phyloP scores from a whole-genome alignment of 92 coral and sea anemone genomes.

The Plumapathes pennacea region DNA sequence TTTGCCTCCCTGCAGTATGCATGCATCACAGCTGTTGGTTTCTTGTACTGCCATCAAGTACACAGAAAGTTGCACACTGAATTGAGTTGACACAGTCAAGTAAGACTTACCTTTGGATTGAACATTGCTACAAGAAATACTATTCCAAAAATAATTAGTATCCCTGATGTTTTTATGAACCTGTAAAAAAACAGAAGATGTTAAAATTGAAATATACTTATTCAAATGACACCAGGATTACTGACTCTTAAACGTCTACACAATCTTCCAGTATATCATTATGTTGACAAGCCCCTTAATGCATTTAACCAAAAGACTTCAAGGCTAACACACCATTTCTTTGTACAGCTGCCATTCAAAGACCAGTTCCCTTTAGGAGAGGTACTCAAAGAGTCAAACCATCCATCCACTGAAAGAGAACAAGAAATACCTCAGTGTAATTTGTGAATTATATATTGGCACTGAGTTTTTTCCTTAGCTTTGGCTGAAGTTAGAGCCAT shows the following conservation, averaged over 20 bases:
- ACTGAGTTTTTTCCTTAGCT: too few relatives aligned
- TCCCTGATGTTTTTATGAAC: slow-evolving; percentile 9
- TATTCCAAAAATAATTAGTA: slow-evolving; percentile 41
- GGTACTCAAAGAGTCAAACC: slow-evolving; percentile 42
- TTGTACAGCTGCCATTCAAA: too few relatives aligned
- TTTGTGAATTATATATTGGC: too few relatives aligned
- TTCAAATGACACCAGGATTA: neutral
- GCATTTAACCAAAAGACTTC: too few relatives aligned
- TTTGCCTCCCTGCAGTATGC: too few relatives aligned
- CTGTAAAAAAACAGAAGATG: slow-evolving; percentile 1
- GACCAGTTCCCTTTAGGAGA: slow-evolving; percentile 24
- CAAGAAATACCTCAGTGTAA: neutral
- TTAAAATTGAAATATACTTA: neutral
- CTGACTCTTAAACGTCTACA: slow-evolving; percentile 1
- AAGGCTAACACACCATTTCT: too few relatives aligned
- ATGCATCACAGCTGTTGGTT: too few relatives aligned
- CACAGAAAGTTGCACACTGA: too few relatives aligned
- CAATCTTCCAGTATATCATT: neutral
- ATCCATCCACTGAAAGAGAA: slow-evolving; percentile 35
- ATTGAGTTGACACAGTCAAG: too few relatives aligned
- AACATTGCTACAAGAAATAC: slow-evolving; percentile 38
- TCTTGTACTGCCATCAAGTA: too few relatives aligned
- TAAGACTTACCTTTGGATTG: slow-evolving; percentile 45
- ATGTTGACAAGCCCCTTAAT: too few relatives aligned
- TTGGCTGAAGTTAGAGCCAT: too few relatives aligned